Evolutionary conservation across 2,113 vertebrate genomes (phyloP).

Genomic region (Python bivittatus): DNA sequence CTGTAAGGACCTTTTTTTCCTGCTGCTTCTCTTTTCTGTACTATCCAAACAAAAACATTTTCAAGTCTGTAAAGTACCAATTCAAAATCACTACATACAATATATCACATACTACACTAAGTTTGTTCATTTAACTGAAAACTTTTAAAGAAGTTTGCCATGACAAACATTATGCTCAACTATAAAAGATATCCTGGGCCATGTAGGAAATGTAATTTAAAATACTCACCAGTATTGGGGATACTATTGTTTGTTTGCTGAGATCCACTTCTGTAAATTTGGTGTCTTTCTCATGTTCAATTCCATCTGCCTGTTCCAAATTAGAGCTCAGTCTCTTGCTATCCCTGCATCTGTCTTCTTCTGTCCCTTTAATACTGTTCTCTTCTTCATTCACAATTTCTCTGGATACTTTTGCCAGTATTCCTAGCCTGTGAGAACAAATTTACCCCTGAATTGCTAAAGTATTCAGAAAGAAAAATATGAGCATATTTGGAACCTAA

Average conservation of each 20-base stretch:
- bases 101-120: neutral
- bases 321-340: neutral
- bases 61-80: neutral
- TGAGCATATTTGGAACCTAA: neutral
- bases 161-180: neutral
- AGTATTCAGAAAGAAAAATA: neutral
- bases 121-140: neutral
- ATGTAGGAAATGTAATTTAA: neutral
- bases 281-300: slow-evolving; percentile 6
- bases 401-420: slow-evolving; percentile 66
- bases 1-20: neutral
- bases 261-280: neutral
- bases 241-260: slow-evolving; percentile 26
- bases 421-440: slow-evolving; percentile 67
- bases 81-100: neutral
- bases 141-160: neutral
- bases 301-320: slow-evolving; percentile 25
- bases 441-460: slow-evolving; percentile 16
- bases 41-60: neutral
- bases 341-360: slow-evolving; percentile 18
- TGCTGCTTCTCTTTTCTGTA: neutral
- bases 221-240: slow-evolving; percentile 69
- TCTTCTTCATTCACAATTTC: slow-evolving; percentile 62
- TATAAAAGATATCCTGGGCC: neutral
- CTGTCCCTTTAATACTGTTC: slow-evolving; percentile 24